A percentile compares a stretch with the other conserved stretches of the same genome.
phyloP scores from a whole-genome alignment of 2,888 invertebrate genomes.

The Drosophila koepferae region DNA sequence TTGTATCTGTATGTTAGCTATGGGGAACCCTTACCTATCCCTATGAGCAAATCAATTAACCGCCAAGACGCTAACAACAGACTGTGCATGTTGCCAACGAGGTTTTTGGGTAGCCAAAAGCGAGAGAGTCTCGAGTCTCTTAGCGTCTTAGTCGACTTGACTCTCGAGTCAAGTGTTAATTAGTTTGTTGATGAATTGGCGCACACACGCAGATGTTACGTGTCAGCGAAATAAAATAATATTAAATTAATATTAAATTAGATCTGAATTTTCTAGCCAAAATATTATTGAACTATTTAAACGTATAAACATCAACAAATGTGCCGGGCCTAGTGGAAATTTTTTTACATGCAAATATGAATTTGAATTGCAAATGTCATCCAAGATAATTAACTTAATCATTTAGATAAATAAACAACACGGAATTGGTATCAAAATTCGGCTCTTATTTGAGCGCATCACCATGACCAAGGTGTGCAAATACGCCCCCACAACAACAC shows the following conservation, averaged over 20 bases:
- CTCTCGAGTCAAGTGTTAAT: constrained; percentile 61
- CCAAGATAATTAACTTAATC: constrained; percentile 62
- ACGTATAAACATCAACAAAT: constrained; percentile 14
- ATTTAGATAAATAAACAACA: constrained; percentile 64
- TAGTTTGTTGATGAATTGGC: constrained; percentile 51
- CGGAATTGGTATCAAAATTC: constrained; percentile 18
- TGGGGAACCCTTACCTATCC: constrained; percentile 49
- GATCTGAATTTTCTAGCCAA: constrained; percentile 23
- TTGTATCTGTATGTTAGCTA: not conserved
- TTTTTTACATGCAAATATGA: constrained; percentile 59
- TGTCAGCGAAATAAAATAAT: not conserved
- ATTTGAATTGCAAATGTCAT: constrained; percentile 53
- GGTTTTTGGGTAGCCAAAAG: not conserved
- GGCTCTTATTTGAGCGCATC: constrained; percentile 46
- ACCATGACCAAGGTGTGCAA: constrained; percentile 52
- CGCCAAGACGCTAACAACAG: constrained; percentile 12
- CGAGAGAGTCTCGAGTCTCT: not conserved
- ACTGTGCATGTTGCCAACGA: constrained; percentile 1
- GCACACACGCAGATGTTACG: constrained; percentile 39
- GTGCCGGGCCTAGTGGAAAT: constrained; percentile 52
- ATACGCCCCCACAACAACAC: constrained; percentile 22
- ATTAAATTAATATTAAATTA: not conserved
- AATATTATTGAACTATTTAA: constrained; percentile 25
- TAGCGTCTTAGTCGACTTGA: not conserved
- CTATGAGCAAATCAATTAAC: constrained; percentile 35